Conservation (phyloP, 2,888 invertebrate genomes). For the Watsonalla binaria region DNA sequence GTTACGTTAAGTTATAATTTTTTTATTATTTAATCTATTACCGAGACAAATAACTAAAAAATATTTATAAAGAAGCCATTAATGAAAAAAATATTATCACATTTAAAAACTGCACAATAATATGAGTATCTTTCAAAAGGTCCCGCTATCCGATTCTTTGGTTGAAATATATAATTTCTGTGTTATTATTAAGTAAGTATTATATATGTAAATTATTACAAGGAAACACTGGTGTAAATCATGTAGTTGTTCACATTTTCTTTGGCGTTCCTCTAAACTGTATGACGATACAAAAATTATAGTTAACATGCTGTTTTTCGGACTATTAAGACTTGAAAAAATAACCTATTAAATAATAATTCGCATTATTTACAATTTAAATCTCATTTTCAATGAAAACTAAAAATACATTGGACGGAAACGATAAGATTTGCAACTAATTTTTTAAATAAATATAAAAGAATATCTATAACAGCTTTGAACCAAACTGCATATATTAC, state of each 20-base stretch:
- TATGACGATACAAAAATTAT: constrained; percentile 56
- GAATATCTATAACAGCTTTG: constrained; percentile 41
- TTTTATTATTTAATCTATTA: neutral
- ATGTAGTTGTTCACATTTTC: constrained; percentile 50
- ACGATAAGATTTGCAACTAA: constrained; percentile 66
- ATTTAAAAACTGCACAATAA: neutral
- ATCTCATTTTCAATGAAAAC: constrained; percentile 40
- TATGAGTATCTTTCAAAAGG: constrained; percentile 26
- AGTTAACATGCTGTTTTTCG: constrained; percentile 34
- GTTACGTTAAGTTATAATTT: too few species aligned
- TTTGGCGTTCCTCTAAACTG: constrained; percentile 76
- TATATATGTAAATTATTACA: constrained; percentile 5
- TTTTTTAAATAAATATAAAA: constrained; percentile 26
- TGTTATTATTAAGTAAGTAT: neutral
- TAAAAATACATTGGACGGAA: constrained; percentile 68
- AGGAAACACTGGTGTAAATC: constrained; percentile 14
- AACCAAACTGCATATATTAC: constrained; percentile 40
- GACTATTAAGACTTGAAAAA: constrained; percentile 18
- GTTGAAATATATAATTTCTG: constrained; percentile 49
- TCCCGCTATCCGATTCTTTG: constrained; percentile 49
- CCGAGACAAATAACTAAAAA: too few species aligned
- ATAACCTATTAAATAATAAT: constrained; percentile 21
- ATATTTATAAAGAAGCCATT: neutral
- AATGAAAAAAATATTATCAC: neutral
- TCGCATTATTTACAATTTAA: constrained; percentile 41